Evolutionary conservation across 2,113 vertebrate species (phyloP).

Genomic region (Pluvialis apricaria): DNA sequence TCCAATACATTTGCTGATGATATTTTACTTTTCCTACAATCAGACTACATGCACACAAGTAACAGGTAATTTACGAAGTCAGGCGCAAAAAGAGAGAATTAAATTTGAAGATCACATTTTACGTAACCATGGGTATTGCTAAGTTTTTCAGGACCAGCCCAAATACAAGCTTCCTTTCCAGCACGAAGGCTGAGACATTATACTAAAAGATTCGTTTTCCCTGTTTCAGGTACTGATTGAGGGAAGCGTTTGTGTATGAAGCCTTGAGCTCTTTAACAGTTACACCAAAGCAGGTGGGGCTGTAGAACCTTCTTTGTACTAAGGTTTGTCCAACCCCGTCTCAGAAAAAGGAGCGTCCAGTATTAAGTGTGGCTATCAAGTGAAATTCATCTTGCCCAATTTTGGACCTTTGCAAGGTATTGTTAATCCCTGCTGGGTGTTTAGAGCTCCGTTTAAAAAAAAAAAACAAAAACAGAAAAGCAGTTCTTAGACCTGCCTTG

Average conservation of each 20-base stretch:
- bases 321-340: background rate
- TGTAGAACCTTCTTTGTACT: background rate
- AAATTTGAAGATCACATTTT: background rate
- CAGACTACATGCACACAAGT: background rate
- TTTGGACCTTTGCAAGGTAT: background rate
- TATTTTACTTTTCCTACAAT: background rate
- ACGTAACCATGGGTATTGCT: rapidly evolving
- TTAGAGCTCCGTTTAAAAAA: background rate
- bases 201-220: background rate
- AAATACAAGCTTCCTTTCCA: background rate
- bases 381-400: background rate
- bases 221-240: background rate
- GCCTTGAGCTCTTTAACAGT: background rate
- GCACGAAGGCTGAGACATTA: background rate
- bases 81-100: background rate
- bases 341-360: background rate
- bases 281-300: background rate
- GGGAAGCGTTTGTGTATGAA: background rate
- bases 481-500: background rate
- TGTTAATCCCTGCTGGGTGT: background rate
- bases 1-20: background rate
- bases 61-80: background rate
- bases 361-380: background rate
- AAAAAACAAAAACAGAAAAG: background rate
- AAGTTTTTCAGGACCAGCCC: background rate